Percentiles rank a stretch among this genome's conserved stretches.
Evolutionary conservation across 2,888 invertebrate genomes (phyloP).

Genomic region (Arctia plantaginis): DNA sequence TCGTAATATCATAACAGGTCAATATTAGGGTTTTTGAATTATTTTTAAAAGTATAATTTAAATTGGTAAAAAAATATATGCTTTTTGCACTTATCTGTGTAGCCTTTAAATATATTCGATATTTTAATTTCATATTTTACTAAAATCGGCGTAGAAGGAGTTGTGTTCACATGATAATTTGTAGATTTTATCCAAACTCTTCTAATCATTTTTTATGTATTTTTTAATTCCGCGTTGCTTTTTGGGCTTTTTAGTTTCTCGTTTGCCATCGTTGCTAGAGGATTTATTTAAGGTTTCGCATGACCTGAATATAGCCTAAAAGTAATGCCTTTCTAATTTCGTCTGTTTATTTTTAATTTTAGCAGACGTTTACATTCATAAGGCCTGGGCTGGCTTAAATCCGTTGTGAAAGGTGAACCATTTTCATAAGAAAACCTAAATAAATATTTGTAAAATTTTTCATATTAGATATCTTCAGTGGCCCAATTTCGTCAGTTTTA

Average conservation of each 20-base stretch:
- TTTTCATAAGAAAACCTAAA: background rate
- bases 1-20: too few relatives aligned
- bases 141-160: too few relatives aligned
- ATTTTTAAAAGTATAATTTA: too few relatives aligned
- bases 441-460: background rate
- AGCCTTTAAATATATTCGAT: too few relatives aligned
- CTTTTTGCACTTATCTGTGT: too few relatives aligned
- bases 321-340: background rate
- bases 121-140: too few relatives aligned
- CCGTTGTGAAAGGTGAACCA: background rate
- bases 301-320: background rate
- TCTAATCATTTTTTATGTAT: too few relatives aligned
- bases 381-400: background rate
- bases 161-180: too few relatives aligned
- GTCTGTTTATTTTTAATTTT: constrained; percentile 1
- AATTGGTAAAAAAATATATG: too few relatives aligned
- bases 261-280: background rate
- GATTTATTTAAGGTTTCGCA: background rate
- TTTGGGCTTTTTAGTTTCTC: background rate
- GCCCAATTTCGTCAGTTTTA: background rate
- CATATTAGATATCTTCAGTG: background rate
- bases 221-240: too few relatives aligned
- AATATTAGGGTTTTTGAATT: too few relatives aligned
- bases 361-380: background rate
- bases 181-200: too few relatives aligned